Base-by-base conservation (phyloP, 1,140 invertebrate species). In the Agrypnia vestita region DNA sequence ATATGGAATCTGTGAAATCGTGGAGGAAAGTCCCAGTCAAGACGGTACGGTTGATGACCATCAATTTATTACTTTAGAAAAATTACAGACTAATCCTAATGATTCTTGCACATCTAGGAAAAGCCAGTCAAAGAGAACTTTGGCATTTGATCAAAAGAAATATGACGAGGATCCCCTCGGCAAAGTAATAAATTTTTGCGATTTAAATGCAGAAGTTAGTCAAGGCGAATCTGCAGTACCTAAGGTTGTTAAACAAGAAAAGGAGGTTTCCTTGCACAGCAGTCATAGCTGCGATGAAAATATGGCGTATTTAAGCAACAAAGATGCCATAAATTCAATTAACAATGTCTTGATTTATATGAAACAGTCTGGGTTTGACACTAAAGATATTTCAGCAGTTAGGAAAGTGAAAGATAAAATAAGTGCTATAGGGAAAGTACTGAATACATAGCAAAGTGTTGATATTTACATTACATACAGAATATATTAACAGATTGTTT, bases 1-100 rank as follows among this genome's bases (percentile, higher is more conserved):
- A 43, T 59, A 80, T 69, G 73, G 74, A 49, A 80, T 80, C 15
- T 53, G 53, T 8, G 49, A 76, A 71, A 44, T 80, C 10, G 51
- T 74, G 3, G 78, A 47, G 35, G 78, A 75, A 53, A 47, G 35
- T 8, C 15, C 64, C 7, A 47, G 4, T 49, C 15, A 11, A 15
- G n/a, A 69, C 46, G n/a, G n/a, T 47, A 11, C 43, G 9, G 35
- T 25, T 43, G 61, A 64, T 43, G 35, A 64, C 21, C 11, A 12
- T 13, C 19, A 64, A 11, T 64, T 64, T 13, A 13, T 64, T 13
- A 64, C 25, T 10, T 64, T 64, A 8, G 61, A 64, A 17, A 64
- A 64, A 25, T 25, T 64, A n/a, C 61, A 64, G 15, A 46, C 15
- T 47, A 51, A 9, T 51, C 1, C 49, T 3, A 69, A 69, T 19